phyloP scores from a whole-genome alignment of 2,888 invertebrate species.

The Diplolepis rosae region DNA sequence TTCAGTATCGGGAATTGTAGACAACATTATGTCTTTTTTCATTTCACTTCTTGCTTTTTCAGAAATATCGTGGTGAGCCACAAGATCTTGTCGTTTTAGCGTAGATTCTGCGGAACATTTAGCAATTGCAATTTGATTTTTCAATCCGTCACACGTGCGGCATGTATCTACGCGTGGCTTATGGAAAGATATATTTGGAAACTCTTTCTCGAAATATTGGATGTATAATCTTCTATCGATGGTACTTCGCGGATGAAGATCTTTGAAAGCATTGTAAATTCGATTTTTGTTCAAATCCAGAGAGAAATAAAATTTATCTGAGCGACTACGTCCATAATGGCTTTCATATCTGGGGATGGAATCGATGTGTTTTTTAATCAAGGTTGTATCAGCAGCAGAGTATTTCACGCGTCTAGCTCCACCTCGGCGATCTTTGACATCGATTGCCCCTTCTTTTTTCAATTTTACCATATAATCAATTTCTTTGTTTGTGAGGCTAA shows the following conservation, averaged over 20 bases:
- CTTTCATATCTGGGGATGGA: slow-evolving; percentile 3
- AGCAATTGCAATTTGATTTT: neutral
- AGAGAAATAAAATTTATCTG: too few relatives aligned
- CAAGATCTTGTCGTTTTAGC: neutral
- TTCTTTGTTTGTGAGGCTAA: neutral
- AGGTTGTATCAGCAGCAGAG: neutral
- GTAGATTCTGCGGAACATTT: too few relatives aligned
- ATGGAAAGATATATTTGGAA: too few relatives aligned
- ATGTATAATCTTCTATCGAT: too few relatives aligned
- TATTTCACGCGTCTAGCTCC: neutral
- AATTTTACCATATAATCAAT: neutral
- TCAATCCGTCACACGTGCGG: neutral
- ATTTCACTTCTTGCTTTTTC: neutral
- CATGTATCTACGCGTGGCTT: neutral
- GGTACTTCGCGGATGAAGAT: too few relatives aligned
- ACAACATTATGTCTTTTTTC: slow-evolving; percentile 6
- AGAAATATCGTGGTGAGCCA: neutral
- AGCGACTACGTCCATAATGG: slow-evolving; percentile 17
- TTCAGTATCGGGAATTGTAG: neutral
- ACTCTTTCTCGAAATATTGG: too few relatives aligned
- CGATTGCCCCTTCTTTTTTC: neutral
- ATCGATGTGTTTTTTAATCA: neutral
- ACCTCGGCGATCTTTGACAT: neutral
- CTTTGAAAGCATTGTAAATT: too few relatives aligned
- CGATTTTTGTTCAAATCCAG: too few relatives aligned